Percentiles rank a stretch among this genome's conserved stretches.
Evolutionary conservation across 2,113 vertebrate species (phyloP).

Genomic region (Vulpes ferrilata): DNA sequence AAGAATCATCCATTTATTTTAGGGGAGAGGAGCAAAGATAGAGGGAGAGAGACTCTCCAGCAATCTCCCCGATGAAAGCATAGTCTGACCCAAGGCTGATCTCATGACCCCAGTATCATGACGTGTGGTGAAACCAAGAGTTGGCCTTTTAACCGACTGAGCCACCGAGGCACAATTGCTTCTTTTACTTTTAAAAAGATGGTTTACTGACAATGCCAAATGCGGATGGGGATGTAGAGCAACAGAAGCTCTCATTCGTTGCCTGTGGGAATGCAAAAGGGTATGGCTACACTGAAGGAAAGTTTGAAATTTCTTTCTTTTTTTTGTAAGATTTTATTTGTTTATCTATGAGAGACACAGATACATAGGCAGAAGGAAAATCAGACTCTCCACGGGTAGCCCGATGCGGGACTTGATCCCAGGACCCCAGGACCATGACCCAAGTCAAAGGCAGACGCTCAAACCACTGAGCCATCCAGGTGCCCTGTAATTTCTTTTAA

Average conservation of each 20-base stretch:
- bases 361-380: too few species aligned
- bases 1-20: neutral
- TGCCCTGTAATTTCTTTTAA: neutral
- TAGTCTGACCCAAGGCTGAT: neutral
- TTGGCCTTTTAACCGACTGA: too few species aligned
- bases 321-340: too few species aligned
- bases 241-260: neutral
- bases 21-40: neutral
- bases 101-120: neutral
- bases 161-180: neutral
- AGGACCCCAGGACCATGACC: too few species aligned
- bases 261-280: neutral
- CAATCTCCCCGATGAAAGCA: neutral
- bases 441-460: too few species aligned
- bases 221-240: neutral
- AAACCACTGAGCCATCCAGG: too few species aligned
- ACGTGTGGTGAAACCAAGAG: neutral
- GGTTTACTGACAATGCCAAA: neutral
- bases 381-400: too few species aligned
- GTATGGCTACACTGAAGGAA: too few species aligned
- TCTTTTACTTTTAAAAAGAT: neutral
- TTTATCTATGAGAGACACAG: too few species aligned
- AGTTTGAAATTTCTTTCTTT: too few species aligned
- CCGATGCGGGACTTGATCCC: too few species aligned
- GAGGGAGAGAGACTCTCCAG: neutral